phyloP scores from a whole-genome alignment of 2,113 vertebrate genomes.

The Zeus faber region DNA sequence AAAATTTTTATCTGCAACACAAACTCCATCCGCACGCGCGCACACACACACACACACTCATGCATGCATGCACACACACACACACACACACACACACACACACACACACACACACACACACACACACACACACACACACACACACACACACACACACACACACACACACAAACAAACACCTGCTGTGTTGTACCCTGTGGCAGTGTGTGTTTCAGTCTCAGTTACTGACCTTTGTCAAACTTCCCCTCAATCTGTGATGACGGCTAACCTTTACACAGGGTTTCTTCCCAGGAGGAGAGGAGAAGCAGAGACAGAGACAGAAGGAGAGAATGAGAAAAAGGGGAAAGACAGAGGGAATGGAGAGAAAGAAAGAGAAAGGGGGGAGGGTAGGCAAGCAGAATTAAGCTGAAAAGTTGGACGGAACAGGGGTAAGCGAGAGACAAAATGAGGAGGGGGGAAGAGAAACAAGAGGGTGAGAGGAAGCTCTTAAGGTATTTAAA shows the following conservation, averaged over 20 bases:
- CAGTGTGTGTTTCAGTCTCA: constrained; percentile 21
- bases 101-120: neutral
- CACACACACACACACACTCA: neutral
- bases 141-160: constrained; percentile 11
- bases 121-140: neutral
- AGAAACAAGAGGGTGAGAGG: no score
- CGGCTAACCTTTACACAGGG: constrained; percentile 49
- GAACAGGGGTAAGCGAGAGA: no score
- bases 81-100: no score
- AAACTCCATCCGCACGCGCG: no score
- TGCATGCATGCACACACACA: neutral
- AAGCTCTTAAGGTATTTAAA: no score
- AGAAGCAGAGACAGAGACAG: neutral
- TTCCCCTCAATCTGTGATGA: constrained; percentile 28
- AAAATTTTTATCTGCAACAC: no score
- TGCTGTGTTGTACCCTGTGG: constrained; percentile 34
- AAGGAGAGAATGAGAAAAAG: neutral
- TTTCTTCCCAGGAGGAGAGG: neutral
- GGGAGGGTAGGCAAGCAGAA: neutral
- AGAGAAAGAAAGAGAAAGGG: neutral
- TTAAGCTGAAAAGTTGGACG: no score
- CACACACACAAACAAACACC: constrained; percentile 17
- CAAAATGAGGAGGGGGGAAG: neutral
- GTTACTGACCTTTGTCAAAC: constrained; percentile 57
- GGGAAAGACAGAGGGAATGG: neutral